A percentile compares a stretch with the other conserved stretches of the same genome.
These are phyloP conservation scores for Chrysotoxum bicinctum DNA, from an alignment of 2,888 invertebrate genomes.

Conservation along the genomic window DNA sequence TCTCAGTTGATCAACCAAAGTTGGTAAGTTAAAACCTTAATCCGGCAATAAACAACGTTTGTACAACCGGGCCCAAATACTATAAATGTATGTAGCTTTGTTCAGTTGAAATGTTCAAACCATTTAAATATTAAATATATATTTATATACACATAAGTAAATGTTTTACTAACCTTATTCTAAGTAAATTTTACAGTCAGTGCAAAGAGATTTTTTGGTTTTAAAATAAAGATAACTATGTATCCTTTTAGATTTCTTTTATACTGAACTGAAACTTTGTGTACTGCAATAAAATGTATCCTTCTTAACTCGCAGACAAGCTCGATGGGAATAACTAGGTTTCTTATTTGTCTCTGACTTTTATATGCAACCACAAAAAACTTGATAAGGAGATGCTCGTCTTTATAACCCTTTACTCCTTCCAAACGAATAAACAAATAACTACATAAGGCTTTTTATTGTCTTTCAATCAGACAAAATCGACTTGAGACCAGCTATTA, in stretches of 20 bases:
- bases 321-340: constrained; percentile 30
- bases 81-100: no score
- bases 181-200: neutral
- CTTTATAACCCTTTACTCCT: constrained; percentile 4
- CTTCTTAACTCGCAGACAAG: constrained; percentile 41
- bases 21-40: no score
- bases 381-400: neutral
- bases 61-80: no score
- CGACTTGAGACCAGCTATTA: constrained; percentile 56
- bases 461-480: constrained; percentile 63
- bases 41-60: no score
- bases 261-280: neutral
- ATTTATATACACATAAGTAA: no score
- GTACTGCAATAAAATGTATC: no score
- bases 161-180: neutral
- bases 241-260: neutral
- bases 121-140: no score
- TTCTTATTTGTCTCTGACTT: constrained; percentile 19
- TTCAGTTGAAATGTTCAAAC: no score
- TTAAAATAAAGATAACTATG: neutral
- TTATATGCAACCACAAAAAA: constrained; percentile 33
- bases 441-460: neutral
- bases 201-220: neutral
- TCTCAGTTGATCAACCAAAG: no score
- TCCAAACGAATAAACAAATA: constrained; percentile 10